Evolutionary conservation across 1,140 invertebrate genomes (phyloP), one percentile per base, ranked within the genome.

Genomic region (Rhizoglyphus robini): DNA sequence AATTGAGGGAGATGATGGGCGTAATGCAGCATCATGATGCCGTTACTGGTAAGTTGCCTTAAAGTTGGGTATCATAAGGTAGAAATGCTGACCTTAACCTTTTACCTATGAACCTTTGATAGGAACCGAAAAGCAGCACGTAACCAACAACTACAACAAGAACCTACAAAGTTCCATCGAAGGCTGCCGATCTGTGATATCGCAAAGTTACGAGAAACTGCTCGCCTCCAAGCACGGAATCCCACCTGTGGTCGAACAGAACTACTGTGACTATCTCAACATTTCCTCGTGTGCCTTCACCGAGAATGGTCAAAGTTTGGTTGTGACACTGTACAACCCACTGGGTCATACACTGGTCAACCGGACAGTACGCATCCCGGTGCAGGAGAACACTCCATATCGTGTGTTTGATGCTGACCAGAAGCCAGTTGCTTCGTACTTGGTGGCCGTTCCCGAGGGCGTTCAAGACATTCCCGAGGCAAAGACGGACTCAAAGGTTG

Each of bases 91-190:
- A 74, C 81, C 79, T 25, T 23, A 2, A 23, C 2, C 2, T 11
- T n/a, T 23, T 58, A 1, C 2, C 29, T 30, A n/a, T 58, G n/a
- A n/a, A n/a, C 54, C 3, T 23, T 77, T 83, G 2, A 81, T 78
- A 36, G 91, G 92, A n/a, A 96, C 92, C 0, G 90, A 90, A 71
- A 93, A 92, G 71, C 84, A 95, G 75, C 82, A 87, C 57, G 90
- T 95, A 0, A 84, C 88, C 0, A 71, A 83, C 11, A 93, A 99
- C 75, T 99, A 99, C 74, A 83, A 80, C 0, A 77, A 83, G 68
- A 78, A 86, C 2, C 27, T 67, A 11, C 3, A n/a, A 15, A 15
- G 15, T 15, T 15, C 15, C 23, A 46, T 46, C 23, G 23, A 46
- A 46, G 23, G 41, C 41, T 46, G 41, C 41, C 15, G 15, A 15